Percentiles rank a stretch among this genome's conserved stretches.
Evolutionary conservation across 1,140 invertebrate genomes (phyloP).

Genomic region (Bombus turneri): DNA sequence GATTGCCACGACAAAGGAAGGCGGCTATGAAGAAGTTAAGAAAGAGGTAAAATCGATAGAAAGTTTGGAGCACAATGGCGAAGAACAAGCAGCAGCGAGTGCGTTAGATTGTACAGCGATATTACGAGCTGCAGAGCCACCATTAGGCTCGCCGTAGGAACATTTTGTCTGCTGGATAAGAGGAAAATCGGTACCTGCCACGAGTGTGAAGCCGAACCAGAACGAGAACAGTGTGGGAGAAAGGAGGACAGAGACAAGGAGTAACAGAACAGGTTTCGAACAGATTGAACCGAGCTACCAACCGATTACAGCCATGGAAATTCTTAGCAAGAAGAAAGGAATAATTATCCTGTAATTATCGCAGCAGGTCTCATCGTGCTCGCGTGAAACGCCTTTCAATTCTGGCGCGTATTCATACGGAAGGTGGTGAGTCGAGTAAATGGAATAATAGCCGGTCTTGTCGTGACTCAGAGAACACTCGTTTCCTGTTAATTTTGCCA

Average conservation of each 20-base stretch:
- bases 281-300: slow-evolving; percentile 4
- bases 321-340: slow-evolving; percentile 54
- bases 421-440: slow-evolving; percentile 27
- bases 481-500: slow-evolving; percentile 38
- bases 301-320: slow-evolving; percentile 51
- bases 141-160: slow-evolving; percentile 68
- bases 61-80: slow-evolving; percentile 70
- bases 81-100: slow-evolving; percentile 57
- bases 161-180: slow-evolving; percentile 50
- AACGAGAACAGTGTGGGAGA: not conserved
- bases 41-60: slow-evolving; percentile 65
- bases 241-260: not conserved
- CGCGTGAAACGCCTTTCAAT: slow-evolving; percentile 25
- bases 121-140: slow-evolving; percentile 61
- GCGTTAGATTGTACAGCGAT: slow-evolving; percentile 70
- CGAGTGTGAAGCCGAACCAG: not conserved
- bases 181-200: slow-evolving; percentile 27
- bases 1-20: not conserved
- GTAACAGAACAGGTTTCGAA: not conserved
- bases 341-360: slow-evolving; percentile 67
- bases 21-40: slow-evolving; percentile 13
- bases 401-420: slow-evolving; percentile 15
- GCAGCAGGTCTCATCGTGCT: slow-evolving; percentile 41
- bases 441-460: slow-evolving; percentile 35
- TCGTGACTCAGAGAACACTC: not conserved